Percentiles rank a stretch among this genome's conserved stretches.
phyloP scores from a whole-genome alignment of 2,113 vertebrate species.

The Antechinus flavipes region DNA sequence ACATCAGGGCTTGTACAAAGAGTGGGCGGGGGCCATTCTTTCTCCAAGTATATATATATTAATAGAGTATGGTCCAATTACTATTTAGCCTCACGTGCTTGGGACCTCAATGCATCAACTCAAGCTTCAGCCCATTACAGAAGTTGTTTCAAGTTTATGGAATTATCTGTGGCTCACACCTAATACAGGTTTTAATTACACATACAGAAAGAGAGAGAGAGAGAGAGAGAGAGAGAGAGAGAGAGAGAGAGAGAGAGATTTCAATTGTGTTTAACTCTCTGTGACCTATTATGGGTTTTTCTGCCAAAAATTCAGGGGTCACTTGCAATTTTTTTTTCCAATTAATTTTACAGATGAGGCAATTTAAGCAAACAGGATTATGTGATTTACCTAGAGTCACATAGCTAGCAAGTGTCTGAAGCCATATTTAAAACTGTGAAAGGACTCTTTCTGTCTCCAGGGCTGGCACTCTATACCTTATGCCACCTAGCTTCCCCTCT shows the following conservation, averaged over 20 bases:
- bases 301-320: not conserved
- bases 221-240: no score
- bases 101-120: no score
- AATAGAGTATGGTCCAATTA: no score
- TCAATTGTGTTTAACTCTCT: not conserved
- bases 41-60: no score
- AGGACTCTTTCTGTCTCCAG: not conserved
- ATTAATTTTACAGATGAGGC: not conserved
- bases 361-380: not conserved
- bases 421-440: not conserved
- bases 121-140: no score
- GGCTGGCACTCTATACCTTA: not conserved
- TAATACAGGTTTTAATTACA: not conserved
- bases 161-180: not conserved
- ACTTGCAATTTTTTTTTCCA: not conserved
- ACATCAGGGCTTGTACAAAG: no score
- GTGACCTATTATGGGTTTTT: not conserved
- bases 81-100: no score
- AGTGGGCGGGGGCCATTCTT: no score
- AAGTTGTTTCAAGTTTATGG: slow-evolving; percentile 6
- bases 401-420: not conserved
- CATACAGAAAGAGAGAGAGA: no score
- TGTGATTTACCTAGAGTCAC: not conserved
- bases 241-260: no score
- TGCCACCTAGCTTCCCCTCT: not conserved